A percentile compares a stretch with the other conserved stretches of the same genome.
phyloP scores from a whole-genome alignment of 2,797 vertebrate species.

The Myripristis murdjan region DNA sequence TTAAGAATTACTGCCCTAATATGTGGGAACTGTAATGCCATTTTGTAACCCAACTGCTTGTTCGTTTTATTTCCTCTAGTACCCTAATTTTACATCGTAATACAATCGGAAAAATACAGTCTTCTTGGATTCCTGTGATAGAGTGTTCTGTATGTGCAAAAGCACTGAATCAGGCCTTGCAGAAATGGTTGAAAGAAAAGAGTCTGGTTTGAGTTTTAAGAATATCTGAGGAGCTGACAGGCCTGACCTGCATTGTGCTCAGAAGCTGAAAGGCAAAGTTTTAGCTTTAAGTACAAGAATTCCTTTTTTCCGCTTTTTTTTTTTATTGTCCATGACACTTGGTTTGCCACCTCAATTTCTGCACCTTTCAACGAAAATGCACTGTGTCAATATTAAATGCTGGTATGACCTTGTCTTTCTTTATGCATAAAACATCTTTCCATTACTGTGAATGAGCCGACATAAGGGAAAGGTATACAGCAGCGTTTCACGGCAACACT shows the following conservation, averaged over 20 bases:
- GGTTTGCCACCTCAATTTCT: constrained; percentile 37
- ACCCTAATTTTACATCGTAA: too few species aligned
- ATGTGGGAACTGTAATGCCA: too few species aligned
- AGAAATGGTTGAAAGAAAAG: too few species aligned
- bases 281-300: background rate
- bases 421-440: constrained; percentile 60
- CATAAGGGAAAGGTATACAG: constrained; percentile 20
- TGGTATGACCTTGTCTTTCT: constrained; percentile 37
- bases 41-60: too few species aligned
- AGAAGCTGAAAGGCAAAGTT: background rate
- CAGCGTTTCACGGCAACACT: constrained; percentile 14
- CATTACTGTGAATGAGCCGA: constrained; percentile 53
- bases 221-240: too few species aligned
- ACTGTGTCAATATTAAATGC: constrained; percentile 38
- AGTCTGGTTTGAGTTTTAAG: too few species aligned
- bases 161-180: too few species aligned
- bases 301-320: constrained; percentile 1
- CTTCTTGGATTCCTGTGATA: too few species aligned
- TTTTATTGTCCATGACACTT: constrained; percentile 47
- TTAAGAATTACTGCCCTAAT: too few species aligned
- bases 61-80: too few species aligned
- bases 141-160: too few species aligned
- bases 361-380: constrained; percentile 49
- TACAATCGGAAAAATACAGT: too few species aligned
- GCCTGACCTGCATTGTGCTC: background rate